phyloP scores from a whole-genome alignment of 2,888 invertebrate genomes.

The Eugnorisma glareosa region DNA sequence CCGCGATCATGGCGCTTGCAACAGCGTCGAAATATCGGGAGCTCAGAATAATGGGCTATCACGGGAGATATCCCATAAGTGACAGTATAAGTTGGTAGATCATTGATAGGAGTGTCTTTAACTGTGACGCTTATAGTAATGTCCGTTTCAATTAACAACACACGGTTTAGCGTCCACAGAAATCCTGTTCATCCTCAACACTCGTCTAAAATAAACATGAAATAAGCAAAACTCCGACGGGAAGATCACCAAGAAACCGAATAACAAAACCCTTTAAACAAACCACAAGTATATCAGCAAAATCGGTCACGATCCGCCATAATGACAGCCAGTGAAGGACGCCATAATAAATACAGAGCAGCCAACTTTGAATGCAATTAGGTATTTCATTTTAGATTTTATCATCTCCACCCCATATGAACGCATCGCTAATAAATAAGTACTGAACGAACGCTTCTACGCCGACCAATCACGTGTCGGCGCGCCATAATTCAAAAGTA shows the following conservation, averaged over 20 bases:
- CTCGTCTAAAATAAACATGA: neutral
- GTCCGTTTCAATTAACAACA: too few species aligned
- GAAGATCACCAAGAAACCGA: neutral
- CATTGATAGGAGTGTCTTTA: too few species aligned
- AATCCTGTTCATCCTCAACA: neutral
- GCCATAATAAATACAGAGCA: constrained; percentile 59
- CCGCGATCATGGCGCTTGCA: too few species aligned
- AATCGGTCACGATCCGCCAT: constrained; percentile 59
- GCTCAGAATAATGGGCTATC: too few species aligned
- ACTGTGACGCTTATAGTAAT: neutral
- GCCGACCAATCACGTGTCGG: constrained; percentile 87
- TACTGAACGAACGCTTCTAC: constrained; percentile 68
- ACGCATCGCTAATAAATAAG: constrained; percentile 73
- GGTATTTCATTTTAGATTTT: constrained; percentile 75
- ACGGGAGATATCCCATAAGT: too few species aligned
- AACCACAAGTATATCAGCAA: constrained; percentile 38
- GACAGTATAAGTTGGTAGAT: too few species aligned
- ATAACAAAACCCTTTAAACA: constrained; percentile 34
- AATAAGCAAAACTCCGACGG: neutral
- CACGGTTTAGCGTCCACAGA: neutral
- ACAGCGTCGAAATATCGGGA: too few species aligned
- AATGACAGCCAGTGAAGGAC: constrained; percentile 58
- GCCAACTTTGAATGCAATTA: constrained; percentile 65
- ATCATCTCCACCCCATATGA: constrained; percentile 77
- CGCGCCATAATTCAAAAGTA: constrained; percentile 88